phyloP scores from a whole-genome alignment of 2,113 vertebrate genomes.

The Colaptes auratus region DNA sequence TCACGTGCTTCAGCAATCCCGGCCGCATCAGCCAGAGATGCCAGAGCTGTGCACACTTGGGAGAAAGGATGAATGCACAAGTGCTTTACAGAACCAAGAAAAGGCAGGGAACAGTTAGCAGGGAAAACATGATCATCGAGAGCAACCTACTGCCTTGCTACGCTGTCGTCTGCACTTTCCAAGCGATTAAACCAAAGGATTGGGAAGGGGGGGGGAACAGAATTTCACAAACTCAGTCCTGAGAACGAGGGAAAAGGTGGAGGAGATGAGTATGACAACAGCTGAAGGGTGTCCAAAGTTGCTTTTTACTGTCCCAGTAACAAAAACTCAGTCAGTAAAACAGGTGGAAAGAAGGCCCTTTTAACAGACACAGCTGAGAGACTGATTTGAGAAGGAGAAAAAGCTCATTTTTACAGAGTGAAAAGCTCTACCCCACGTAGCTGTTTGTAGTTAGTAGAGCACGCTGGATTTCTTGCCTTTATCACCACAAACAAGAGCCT shows the following conservation, averaged over 20 bases:
- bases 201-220: neutral
- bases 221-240: neutral
- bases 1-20: neutral
- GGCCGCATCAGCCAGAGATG: rapidly evolving
- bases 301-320: neutral
- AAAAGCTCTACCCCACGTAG: slow-evolving; percentile 28
- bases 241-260: neutral
- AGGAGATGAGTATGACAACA: neutral
- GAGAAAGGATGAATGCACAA: neutral
- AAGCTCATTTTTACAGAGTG: neutral
- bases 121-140: neutral
- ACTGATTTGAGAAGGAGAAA: slow-evolving; percentile 9
- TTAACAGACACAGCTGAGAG: slow-evolving; percentile 18
- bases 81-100: neutral
- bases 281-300: neutral
- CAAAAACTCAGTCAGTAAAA: slow-evolving; percentile 10
- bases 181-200: neutral
- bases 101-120: neutral
- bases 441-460: slow-evolving; percentile 7
- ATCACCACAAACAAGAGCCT: slow-evolving; percentile 59
- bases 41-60: neutral
- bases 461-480: slow-evolving; percentile 50
- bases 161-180: neutral
- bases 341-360: slow-evolving; percentile 20
- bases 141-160: neutral